Evolutionary conservation across 2,113 vertebrate species (phyloP).

Genomic region (Macheiramphus alcinus): DNA sequence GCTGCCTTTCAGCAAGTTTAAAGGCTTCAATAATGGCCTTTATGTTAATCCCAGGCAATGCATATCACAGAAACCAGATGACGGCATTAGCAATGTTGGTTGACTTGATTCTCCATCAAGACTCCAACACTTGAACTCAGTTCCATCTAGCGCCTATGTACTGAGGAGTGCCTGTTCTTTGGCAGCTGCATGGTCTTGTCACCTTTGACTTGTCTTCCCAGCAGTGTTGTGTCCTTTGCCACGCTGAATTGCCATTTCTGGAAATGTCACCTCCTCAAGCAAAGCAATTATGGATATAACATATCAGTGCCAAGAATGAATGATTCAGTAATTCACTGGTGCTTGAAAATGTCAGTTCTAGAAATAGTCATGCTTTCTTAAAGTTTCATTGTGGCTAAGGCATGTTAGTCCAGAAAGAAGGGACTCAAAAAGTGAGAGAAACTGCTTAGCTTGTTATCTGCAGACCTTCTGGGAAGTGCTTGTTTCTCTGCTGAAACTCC

Average conservation of each 20-base stretch:
- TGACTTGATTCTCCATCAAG: background rate
- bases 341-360: slow-evolving; percentile 60
- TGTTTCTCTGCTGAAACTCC: background rate
- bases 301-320: slow-evolving; percentile 22
- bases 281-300: slow-evolving; percentile 25
- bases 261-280: slow-evolving; percentile 44
- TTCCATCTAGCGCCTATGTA: background rate
- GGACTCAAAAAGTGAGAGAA: background rate
- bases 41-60: background rate
- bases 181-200: slow-evolving; percentile 3
- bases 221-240: slow-evolving; percentile 12
- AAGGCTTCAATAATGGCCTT: background rate
- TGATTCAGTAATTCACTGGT: slow-evolving; percentile 41
- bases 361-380: slow-evolving; percentile 8
- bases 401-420: background rate
- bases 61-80: background rate
- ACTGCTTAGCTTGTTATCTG: background rate
- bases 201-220: slow-evolving; percentile 25
- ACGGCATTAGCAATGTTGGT: background rate
- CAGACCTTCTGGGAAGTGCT: background rate
- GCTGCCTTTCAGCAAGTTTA: background rate
- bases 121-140: background rate
- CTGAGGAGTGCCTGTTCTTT: background rate
- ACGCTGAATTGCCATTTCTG: slow-evolving; percentile 21
- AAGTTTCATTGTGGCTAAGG: background rate